phyloP scores from a whole-genome alignment of 2,888 invertebrate species.

The Tyria jacobaeae region DNA sequence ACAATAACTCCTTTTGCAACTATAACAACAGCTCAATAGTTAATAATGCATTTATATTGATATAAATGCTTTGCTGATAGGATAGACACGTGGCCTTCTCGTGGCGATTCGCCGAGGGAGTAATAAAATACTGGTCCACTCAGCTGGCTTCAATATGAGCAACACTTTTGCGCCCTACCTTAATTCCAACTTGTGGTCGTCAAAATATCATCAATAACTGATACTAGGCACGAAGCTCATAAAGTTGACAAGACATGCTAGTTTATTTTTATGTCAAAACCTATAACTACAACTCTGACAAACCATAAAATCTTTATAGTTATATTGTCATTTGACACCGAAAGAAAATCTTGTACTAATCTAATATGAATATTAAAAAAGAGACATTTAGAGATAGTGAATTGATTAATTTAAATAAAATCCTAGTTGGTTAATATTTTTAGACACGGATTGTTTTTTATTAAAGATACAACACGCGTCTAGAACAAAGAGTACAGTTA shows the following conservation, averaged over 20 bases:
- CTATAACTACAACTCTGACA: conserved; percentile 9
- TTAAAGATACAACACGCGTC: too few species aligned
- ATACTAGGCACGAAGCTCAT: not conserved
- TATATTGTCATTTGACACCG: conserved; percentile 8
- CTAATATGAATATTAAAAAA: not conserved
- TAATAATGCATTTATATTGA: too few species aligned
- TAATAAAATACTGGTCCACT: not conserved
- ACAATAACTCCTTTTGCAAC: too few species aligned
- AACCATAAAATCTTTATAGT: conserved; percentile 10
- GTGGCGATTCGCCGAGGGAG: not conserved
- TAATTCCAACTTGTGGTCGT: not conserved
- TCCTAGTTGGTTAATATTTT: too few species aligned
- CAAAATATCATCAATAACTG: not conserved
- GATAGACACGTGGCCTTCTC: not conserved
- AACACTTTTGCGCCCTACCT: not conserved
- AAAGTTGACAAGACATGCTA: not conserved
- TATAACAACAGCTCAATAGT: too few species aligned
- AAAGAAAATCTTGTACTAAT: not conserved
- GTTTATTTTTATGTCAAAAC: conserved; percentile 8
- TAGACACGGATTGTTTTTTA: too few species aligned
- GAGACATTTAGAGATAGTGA: too few species aligned
- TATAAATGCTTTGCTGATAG: too few species aligned
- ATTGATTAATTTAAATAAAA: too few species aligned
- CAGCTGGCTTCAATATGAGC: not conserved
- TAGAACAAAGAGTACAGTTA: too few species aligned